These are phyloP conservation scores for Nebria salina DNA, from an alignment of 2,888 invertebrate species.

Conservation along the genomic window DNA sequence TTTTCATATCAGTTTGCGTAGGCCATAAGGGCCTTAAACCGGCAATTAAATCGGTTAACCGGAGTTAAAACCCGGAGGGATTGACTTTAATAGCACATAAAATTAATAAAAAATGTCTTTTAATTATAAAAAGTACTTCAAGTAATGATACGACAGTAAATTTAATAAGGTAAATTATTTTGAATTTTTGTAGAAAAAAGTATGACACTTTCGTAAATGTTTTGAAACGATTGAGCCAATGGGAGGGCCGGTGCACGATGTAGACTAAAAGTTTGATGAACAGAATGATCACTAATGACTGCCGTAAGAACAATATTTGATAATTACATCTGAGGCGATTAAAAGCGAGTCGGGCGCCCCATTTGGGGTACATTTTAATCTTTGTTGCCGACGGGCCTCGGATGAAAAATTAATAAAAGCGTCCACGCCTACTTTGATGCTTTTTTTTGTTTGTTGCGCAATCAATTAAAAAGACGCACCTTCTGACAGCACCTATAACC, in stretches of 20 bases:
- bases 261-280: neutral
- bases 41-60: neutral
- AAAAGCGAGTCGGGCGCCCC: neutral
- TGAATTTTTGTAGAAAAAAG: no score
- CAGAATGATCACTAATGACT: neutral
- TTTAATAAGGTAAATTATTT: no score
- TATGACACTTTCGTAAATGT: no score
- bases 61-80: neutral
- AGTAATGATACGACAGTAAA: no score
- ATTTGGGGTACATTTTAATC: slow-evolving; percentile 30
- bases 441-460: slow-evolving; percentile 29
- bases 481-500: slow-evolving; percentile 35
- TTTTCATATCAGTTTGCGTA: neutral
- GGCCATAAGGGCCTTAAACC: neutral
- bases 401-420: slow-evolving; percentile 46
- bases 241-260: no score
- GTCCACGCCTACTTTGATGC: slow-evolving; percentile 36
- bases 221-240: no score
- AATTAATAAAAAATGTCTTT: neutral
- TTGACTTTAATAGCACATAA: neutral
- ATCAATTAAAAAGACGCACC: slow-evolving; percentile 41
- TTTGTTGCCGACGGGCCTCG: slow-evolving; percentile 20
- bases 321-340: neutral
- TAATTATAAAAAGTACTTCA: neutral
- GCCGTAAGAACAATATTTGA: neutral